Conservation (phyloP, 2,113 vertebrate species). For the Phaethornis superciliosus region DNA sequence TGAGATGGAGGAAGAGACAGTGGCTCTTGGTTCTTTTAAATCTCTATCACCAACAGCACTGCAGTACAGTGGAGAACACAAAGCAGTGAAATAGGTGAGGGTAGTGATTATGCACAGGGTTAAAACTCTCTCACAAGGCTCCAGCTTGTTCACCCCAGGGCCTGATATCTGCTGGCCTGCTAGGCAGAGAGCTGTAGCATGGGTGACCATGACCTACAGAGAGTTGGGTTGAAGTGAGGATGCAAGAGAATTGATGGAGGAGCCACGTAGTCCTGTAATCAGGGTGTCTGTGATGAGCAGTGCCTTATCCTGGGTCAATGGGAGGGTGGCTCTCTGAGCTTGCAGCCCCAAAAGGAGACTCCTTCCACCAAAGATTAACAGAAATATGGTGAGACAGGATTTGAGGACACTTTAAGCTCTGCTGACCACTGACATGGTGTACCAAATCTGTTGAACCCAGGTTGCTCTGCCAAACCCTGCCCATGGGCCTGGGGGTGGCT, state of each 20-base stretch:
- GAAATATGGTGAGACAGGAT: background rate
- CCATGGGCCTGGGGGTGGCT: background rate
- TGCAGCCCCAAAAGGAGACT: background rate
- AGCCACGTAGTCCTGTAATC: background rate
- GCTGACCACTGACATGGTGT: background rate
- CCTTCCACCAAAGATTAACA: background rate
- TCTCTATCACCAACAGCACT: background rate
- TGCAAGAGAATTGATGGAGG: background rate
- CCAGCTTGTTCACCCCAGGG: background rate
- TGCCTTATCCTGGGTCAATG: accelerated
- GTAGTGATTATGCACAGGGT: accelerated
- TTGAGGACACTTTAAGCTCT: background rate
- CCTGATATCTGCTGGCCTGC: background rate
- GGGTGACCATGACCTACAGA: background rate
- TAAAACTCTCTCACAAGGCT: background rate
- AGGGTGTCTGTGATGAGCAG: background rate
- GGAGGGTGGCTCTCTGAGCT: background rate
- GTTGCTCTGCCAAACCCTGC: background rate
- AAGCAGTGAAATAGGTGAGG: background rate
- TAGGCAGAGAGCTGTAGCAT: accelerated
- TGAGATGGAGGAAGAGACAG: background rate
- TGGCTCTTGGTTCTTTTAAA: background rate
- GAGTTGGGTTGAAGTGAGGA: background rate
- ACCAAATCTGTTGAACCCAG: background rate
- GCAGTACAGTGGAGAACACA: background rate